phyloP scores from a whole-genome alignment of 1,140 invertebrate genomes.

The Papilio glaucus region DNA sequence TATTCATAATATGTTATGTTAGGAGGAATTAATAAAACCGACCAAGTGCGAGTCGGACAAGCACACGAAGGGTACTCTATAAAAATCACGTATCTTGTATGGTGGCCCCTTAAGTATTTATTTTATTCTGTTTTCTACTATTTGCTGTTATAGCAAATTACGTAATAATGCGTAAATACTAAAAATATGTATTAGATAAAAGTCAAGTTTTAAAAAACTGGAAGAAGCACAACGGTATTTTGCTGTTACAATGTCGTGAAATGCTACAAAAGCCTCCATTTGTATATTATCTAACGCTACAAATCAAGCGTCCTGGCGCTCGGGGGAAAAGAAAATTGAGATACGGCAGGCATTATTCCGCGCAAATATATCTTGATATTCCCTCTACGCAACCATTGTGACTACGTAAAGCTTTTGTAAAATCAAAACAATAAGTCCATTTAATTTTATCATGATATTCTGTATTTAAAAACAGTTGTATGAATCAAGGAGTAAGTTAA shows the following conservation, averaged over 20 bases:
- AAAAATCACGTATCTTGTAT: no score
- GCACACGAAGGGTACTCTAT: no score
- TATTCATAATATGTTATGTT: no score
- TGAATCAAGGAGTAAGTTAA: background rate
- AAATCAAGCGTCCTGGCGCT: conserved; percentile 37
- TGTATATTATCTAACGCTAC: conserved; percentile 39
- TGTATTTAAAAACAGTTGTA: background rate
- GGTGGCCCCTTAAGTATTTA: no score
- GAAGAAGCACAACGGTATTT: conserved; percentile 23
- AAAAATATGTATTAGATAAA: background rate
- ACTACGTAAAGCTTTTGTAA: conserved; percentile 26
- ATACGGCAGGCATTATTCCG: conserved; percentile 34
- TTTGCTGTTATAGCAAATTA: no score
- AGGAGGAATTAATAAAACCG: no score
- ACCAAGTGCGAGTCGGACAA: no score
- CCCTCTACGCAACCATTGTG: conserved; percentile 17
- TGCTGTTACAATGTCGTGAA: conserved; percentile 31
- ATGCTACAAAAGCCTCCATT: conserved; percentile 38
- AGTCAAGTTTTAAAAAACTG: conserved; percentile 4
- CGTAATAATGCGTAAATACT: no score
- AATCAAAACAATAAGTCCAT: conserved; percentile 30
- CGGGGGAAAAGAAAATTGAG: conserved; percentile 36
- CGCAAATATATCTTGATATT: conserved; percentile 35
- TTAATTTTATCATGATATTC: conserved; percentile 5
- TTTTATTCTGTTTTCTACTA: no score